Conservation (phyloP, 2,888 invertebrate genomes). For the Drosophila algonquin region DNA sequence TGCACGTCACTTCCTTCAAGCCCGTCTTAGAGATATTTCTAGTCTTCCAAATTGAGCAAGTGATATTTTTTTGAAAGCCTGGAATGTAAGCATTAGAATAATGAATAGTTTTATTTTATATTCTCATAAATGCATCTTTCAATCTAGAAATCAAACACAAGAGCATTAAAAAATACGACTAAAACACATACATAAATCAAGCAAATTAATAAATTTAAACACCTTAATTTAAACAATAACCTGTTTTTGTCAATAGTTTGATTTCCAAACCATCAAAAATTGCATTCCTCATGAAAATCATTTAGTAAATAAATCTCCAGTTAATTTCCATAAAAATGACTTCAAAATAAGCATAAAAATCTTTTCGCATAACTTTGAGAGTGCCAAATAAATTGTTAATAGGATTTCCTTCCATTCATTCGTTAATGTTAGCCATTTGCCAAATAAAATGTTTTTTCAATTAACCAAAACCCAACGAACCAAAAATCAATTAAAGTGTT, state of each 20-base stretch:
- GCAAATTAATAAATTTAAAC: background rate
- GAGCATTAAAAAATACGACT: too few species aligned
- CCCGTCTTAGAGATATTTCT: too few species aligned
- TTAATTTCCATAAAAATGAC: background rate
- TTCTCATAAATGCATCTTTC: too few species aligned
- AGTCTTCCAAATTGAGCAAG: too few species aligned
- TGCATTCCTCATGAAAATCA: background rate
- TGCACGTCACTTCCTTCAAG: too few species aligned
- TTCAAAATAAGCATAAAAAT: background rate
- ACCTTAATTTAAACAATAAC: background rate
- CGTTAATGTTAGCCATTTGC: background rate
- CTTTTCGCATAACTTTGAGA: background rate
- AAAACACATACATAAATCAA: background rate
- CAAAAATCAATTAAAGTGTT: slow-evolving; percentile 45
- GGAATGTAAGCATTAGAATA: too few species aligned
- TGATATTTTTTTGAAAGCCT: too few species aligned
- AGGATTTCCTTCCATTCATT: background rate
- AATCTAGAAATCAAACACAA: too few species aligned
- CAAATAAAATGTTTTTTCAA: slow-evolving; percentile 7
- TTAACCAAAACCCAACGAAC: slow-evolving; percentile 22
- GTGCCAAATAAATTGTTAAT: background rate
- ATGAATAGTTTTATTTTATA: too few species aligned
- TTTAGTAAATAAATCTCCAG: background rate
- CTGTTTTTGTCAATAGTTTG: background rate
- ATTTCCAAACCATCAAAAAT: background rate